phyloP scores from a whole-genome alignment of 2,113 vertebrate genomes.

The Chamaea fasciata region DNA sequence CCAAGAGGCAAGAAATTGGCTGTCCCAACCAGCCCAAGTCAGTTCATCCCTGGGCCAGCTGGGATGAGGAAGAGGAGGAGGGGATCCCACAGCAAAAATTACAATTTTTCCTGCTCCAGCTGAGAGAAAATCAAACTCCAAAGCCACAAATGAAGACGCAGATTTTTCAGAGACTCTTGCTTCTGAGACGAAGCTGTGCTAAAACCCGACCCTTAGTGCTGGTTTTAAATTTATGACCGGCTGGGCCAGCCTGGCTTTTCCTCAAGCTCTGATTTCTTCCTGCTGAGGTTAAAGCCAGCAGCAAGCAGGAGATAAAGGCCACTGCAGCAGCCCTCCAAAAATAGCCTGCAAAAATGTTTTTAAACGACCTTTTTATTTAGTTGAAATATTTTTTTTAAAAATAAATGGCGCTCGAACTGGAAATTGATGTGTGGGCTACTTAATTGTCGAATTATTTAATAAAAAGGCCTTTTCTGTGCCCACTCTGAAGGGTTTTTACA shows the following conservation, averaged over 20 bases:
- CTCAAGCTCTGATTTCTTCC: background rate
- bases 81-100: background rate
- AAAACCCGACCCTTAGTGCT: background rate
- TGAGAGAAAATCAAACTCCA: background rate
- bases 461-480: slow-evolving; percentile 19
- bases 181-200: background rate
- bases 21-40: background rate
- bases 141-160: background rate
- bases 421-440: background rate
- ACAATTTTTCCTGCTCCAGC: background rate
- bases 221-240: background rate
- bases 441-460: slow-evolving; percentile 14
- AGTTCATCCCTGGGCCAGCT: background rate
- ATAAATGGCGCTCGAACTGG: background rate
- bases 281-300: background rate
- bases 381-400: background rate
- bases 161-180: background rate
- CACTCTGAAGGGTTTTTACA: background rate
- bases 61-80: background rate
- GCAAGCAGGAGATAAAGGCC: background rate
- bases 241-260: background rate
- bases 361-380: background rate
- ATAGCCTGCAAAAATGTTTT: background rate
- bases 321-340: background rate
- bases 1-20: background rate